Evolutionary conservation across 2,888 invertebrate species (phyloP).

Genomic region (Lepetodrilus schrolli): DNA sequence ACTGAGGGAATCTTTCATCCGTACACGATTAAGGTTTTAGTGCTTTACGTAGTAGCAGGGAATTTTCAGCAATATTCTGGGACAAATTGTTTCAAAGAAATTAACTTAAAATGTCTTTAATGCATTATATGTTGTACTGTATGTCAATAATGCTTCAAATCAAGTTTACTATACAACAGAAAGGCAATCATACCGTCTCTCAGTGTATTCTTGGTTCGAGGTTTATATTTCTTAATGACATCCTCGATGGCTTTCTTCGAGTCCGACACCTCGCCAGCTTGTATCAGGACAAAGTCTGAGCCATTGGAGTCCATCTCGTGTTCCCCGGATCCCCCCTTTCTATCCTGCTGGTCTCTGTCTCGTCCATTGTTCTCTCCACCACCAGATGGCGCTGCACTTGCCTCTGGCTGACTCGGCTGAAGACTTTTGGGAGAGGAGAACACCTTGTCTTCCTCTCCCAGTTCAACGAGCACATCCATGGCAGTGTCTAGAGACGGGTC

Average conservation of each 20-base stretch:
- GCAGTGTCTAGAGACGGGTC: slow-evolving; percentile 62
- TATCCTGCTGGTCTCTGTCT: slow-evolving; percentile 47
- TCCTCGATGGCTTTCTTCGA: slow-evolving; percentile 63
- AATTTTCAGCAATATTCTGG: too few species aligned
- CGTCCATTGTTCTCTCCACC: slow-evolving; percentile 9
- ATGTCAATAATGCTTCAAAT: too few species aligned
- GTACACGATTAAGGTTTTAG: too few species aligned
- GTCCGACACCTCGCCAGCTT: slow-evolving; percentile 72
- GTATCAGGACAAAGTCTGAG: slow-evolving; percentile 89
- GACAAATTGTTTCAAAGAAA: too few species aligned
- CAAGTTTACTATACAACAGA: too few species aligned
- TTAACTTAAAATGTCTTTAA: too few species aligned
- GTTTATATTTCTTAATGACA: slow-evolving; percentile 58
- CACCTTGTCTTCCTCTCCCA: slow-evolving; percentile 35
- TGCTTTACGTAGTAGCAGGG: too few species aligned
- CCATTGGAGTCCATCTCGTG: slow-evolving; percentile 78
- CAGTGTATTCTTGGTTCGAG: slow-evolving; percentile 57
- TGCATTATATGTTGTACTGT: too few species aligned
- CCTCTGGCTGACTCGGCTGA: slow-evolving; percentile 39
- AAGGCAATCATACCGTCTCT: slow-evolving; percentile 58
- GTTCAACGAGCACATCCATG: slow-evolving; percentile 50
- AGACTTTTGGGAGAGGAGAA: slow-evolving; percentile 4
- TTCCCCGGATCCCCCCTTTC: slow-evolving; percentile 39
- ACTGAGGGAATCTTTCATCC: too few species aligned
- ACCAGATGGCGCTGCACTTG: slow-evolving; percentile 30